Evolutionary conservation across 2,888 invertebrate genomes (phyloP).

Genomic region (Caenorhabditis japonica): DNA sequence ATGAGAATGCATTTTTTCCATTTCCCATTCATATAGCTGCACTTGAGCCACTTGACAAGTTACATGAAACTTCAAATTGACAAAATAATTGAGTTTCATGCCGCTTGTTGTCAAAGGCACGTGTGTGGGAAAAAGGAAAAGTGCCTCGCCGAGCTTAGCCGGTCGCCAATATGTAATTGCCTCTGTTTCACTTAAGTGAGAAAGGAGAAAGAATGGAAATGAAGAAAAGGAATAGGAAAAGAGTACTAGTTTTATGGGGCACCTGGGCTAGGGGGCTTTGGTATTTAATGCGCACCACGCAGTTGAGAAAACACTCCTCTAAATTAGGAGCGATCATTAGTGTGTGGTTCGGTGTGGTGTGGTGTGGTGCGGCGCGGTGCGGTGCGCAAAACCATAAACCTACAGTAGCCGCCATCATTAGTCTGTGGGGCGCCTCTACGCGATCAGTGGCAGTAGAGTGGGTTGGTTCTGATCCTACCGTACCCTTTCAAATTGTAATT

Average conservation of each 20-base stretch:
- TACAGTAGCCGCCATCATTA: constrained; percentile 46
- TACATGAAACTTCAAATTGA: constrained; percentile 47
- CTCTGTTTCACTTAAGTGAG: constrained; percentile 3
- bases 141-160: neutral
- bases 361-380: no score
- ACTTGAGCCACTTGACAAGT: constrained; percentile 54
- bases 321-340: constrained; percentile 48
- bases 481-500: constrained; percentile 42
- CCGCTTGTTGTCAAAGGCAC: constrained; percentile 43
- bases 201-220: constrained; percentile 7
- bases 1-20: no score
- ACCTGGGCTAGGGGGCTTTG: neutral
- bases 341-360: no score
- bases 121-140: constrained; percentile 17
- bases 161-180: constrained; percentile 34
- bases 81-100: constrained; percentile 44
- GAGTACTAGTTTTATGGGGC: constrained; percentile 20
- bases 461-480: constrained; percentile 38
- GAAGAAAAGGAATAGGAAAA: constrained; percentile 12
- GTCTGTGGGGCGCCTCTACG: constrained; percentile 26
- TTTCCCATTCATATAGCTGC: no score
- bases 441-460: constrained; percentile 1
- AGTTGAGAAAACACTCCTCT: constrained; percentile 30
- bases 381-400: constrained; percentile 52
- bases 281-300: constrained; percentile 19